A percentile compares a stretch with the other conserved stretches of the same genome.
phyloP scores from a whole-genome alignment of 2,113 vertebrate species.

The Gadus macrocephalus region DNA sequence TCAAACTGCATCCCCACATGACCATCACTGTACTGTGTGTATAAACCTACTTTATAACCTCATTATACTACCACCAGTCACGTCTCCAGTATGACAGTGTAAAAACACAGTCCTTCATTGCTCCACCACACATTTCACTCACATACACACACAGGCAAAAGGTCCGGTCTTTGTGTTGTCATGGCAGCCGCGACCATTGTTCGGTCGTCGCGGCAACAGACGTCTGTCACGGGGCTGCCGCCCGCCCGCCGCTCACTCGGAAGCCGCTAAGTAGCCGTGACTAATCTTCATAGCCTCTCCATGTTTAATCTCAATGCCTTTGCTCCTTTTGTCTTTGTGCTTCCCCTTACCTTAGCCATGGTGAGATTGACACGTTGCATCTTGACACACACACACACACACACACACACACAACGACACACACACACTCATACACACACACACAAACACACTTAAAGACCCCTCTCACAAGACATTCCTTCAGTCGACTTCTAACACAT shows the following conservation, averaged over 20 bases:
- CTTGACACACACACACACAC: slow-evolving; percentile 8
- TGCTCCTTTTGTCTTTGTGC: too few species aligned
- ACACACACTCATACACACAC: slow-evolving; percentile 10
- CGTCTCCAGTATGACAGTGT: too few species aligned
- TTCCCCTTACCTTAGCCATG: too few species aligned
- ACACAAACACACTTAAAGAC: neutral
- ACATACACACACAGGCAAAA: too few species aligned
- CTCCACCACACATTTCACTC: too few species aligned
- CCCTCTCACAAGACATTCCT: too few species aligned
- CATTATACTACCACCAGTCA: neutral
- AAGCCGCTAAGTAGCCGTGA: slow-evolving; percentile 38
- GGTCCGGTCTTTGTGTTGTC: slow-evolving; percentile 18
- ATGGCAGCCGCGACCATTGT: slow-evolving; percentile 36
- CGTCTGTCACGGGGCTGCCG: slow-evolving; percentile 20
- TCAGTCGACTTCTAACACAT: too few species aligned
- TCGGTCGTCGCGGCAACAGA: slow-evolving; percentile 26
- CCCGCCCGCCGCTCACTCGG: slow-evolving; percentile 16
- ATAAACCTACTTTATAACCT: neutral
- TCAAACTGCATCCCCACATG: neutral
- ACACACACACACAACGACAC: neutral
- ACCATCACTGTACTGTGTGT: too few species aligned
- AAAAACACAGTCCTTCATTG: too few species aligned
- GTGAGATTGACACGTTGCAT: slow-evolving; percentile 1
- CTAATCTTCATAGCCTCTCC: slow-evolving; percentile 36
- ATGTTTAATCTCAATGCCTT: too few species aligned